Evolutionary conservation across 2,797 vertebrate genomes (phyloP), one percentile per base, ranked within the genome.

Genomic region (Sciurus vulgaris): DNA sequence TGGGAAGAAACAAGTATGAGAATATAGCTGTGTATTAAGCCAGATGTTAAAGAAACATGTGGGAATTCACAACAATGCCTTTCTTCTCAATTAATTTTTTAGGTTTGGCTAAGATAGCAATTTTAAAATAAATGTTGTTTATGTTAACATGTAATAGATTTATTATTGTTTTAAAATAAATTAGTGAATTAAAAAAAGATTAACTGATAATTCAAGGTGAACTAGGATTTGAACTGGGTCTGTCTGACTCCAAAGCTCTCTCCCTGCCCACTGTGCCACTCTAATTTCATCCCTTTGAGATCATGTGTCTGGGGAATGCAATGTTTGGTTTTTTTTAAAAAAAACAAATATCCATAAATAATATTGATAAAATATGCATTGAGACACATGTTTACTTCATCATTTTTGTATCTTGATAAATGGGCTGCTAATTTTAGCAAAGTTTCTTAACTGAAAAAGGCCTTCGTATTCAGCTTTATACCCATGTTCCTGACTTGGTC

Each of bases 81-180:
- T 86, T 83, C 51, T 86, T 67, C 47, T 84, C 35, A 17, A 26
- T 86, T 76, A 88, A 35, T 2, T 73, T 92, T 54, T 84, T 73
- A 67, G 17, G 5, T 77, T 82, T 70, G 35, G 73, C 56, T 97
- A 95, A 86, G n/a, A 8, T 3, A 59, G 61, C 54, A 10, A 17
- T 38, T 84, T 78, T 61, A 4, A 26, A 51, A 47, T 81, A 79
- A 79, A 41, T 56, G 28, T 89, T 77, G 8, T 91, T 86, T 67
- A 41, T 89, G 20, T 47, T 85, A 84, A 56, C 22, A 65, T 77
- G 24, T 49, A 56, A 1, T 74, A 59, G 44, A 26, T 77, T 89
- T 67, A 20, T 83, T 91, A 44, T 56, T 77, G 5, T 67, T 96
- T 93, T 89, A 73, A 92, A 92, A 51, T 54, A 59, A 65, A 44